Base-by-base conservation (phyloP, 37 sponge, comb jelly and placozoan species). In the Agelas oroides region DNA sequence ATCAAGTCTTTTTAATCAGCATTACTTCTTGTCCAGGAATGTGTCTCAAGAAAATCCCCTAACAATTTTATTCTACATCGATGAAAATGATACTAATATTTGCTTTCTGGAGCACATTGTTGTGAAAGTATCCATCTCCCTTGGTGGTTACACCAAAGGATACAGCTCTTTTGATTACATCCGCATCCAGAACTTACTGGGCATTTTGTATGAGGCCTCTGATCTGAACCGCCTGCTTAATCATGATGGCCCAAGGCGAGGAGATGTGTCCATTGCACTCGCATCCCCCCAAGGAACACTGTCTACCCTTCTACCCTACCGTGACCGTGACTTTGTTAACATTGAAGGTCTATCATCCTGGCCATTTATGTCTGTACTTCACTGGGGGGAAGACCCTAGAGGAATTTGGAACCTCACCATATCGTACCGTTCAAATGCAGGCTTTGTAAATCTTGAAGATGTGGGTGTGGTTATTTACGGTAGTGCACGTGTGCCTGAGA, bases 311-410 rank as follows among this genome's bases (percentile, higher is more conserved):
- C 76, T 93, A 28, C 80, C 70, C 24, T 39, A 66, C 37, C 74
- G 97, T 12, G 55, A 33, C 16, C 32, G 67, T 24, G 97, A 96
- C 64, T 62, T 66, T 33, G 23, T 46, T 32, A 74, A 71, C 18
- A 73, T 39, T 27, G 84, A 27, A 14, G 69, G 75, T 63, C 78
- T 88, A 65, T 58, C 19, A 5, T 21, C 73, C 19, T 93, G 94
- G 94, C 89, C 94, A 0, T 89, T 93, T 57, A 88, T 93, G 94
- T 81, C 86, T 28, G 84, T 89, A 17, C 85, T 75, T 28, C 73
- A 31, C 59, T 93, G 94, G 94, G 94, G 94, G 39, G 94, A 93
- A 60, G 52, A 80, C 46, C 87, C 94, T 0, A 59, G 20, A 19
- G 94, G 94, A 12, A 60, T 24, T 53, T 93, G 94, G 94, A 34